Conservation (phyloP, 2,113 vertebrate species). For the Gnathochromis pfefferi region DNA sequence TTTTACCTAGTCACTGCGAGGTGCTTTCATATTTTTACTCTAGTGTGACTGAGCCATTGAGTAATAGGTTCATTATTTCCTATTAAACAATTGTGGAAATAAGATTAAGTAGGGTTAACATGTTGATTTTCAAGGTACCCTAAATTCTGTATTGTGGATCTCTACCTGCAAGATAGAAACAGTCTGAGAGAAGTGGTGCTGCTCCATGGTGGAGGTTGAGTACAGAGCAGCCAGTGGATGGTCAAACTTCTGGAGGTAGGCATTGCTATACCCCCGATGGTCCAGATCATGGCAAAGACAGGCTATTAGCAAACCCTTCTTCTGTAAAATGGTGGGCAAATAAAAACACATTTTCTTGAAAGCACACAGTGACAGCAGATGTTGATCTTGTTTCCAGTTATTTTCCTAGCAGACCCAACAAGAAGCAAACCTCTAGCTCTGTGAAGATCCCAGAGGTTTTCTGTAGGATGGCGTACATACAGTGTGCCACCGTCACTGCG, state of each 20-base stretch:
- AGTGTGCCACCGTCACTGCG: slow-evolving; percentile 90
- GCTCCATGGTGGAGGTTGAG: slow-evolving; percentile 98
- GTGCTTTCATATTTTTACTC: background rate
- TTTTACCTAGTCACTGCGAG: background rate
- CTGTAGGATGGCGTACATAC: slow-evolving; percentile 96
- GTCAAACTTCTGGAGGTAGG: slow-evolving; percentile 98
- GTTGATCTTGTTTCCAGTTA: background rate
- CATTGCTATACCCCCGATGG: slow-evolving; percentile 94
- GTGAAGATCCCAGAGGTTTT: slow-evolving; percentile 84
- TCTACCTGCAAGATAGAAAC: slow-evolving; percentile 98
- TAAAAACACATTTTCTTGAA: background rate
- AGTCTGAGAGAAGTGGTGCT: slow-evolving; percentile 98
- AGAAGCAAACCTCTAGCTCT: slow-evolving; percentile 83
- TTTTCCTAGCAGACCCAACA: background rate
- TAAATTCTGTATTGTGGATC: slow-evolving; percentile 16
- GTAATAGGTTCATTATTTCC: background rate
- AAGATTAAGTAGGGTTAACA: background rate
- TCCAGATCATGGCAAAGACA: slow-evolving; percentile 97
- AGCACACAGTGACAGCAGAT: background rate
- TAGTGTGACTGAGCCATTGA: background rate
- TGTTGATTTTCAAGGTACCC: background rate
- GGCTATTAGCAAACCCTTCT: slow-evolving; percentile 90
- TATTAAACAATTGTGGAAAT: background rate
- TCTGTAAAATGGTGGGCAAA: slow-evolving; percentile 60
- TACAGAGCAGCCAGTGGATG: slow-evolving; percentile 95